Base-by-base conservation (phyloP, 2,113 vertebrate species). In the Chaetodon auriga region DNA sequence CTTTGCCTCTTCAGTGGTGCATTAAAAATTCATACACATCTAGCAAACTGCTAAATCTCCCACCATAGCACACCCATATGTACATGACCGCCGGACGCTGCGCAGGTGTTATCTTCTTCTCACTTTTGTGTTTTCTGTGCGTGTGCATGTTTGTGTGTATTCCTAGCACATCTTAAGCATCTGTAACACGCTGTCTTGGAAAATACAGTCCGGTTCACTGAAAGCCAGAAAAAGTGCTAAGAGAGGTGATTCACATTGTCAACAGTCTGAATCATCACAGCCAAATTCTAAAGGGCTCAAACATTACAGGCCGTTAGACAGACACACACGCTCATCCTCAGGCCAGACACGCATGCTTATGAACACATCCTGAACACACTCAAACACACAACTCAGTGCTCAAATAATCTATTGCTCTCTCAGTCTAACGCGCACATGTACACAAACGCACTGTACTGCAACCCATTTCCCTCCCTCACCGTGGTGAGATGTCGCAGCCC, bases 401-500 rank as follows among this genome's bases (percentile, higher is more conserved):
- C 30, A 30, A 30, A 30, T 30, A 64, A 69, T 70, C 69, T 71
- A 35, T 77, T 72, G n/a, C 72, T 54, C 6, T 30, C 55, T 68
- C 68, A 60, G 55, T 75, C 78, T 36, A 72, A 82, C 4, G 23
- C 53, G 23, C 83, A 64, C 71, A 69, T 46, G 68, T 62, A 43
- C 85, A 62, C 72, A 69, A 48, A 70, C 65, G 25, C 38, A 41
- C 30, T 30, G 30, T 30, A 30, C 30, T 30, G 30, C 38, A 41
- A 2, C 6, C 21, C 16, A 68, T 49, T 61, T 21, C 41, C 45
- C 21, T 21, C 19, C 30, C 96, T 95, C 92, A 99, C 98, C 98
- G 97, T 88, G 98, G 98, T 51, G 98, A 99, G 95, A 99, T 99
- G 95, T 99, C 98, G 83, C 98, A 99, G 95, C 98, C 98, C 95